A percentile compares a stretch with the other conserved stretches of the same genome.
phyloP scores from a whole-genome alignment of 1,140 invertebrate species.

The Apis florea region DNA sequence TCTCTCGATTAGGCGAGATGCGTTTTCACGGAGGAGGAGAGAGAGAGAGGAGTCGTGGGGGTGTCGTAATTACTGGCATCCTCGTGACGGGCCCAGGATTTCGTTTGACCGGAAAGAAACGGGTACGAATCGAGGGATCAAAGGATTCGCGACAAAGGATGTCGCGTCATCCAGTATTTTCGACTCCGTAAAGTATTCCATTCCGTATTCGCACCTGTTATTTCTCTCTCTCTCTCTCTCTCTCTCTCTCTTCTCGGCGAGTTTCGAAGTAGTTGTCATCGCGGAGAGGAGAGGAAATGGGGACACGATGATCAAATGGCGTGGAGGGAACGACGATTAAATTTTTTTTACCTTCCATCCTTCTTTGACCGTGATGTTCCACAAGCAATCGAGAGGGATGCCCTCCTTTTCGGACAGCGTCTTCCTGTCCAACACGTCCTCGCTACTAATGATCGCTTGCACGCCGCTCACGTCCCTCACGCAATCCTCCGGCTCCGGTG shows the following conservation, averaged over 20 bases:
- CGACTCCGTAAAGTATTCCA: background rate
- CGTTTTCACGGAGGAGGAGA: background rate
- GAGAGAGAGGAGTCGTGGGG: too few relatives aligned
- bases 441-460: conserved; percentile 81
- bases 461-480: conserved; percentile 76
- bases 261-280: background rate
- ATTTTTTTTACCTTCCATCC: conserved; percentile 84
- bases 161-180: background rate
- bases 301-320: background rate
- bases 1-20: conserved; percentile 13
- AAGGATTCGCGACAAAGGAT: too few relatives aligned
- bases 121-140: background rate
- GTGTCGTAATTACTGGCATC: background rate
- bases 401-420: conserved; percentile 80
- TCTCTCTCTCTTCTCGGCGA: background rate
- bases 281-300: background rate
- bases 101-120: conserved; percentile 3
- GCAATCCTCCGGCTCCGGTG: conserved; percentile 81
- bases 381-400: conserved; percentile 89
- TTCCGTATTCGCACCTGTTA: too few relatives aligned
- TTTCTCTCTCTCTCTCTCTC: too few relatives aligned
- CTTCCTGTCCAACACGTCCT: conserved; percentile 81
- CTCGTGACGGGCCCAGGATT: conserved; percentile 2
- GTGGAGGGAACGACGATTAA: background rate
- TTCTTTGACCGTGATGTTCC: conserved; percentile 86